Conservation (phyloP, 2,797 vertebrate genomes). For the Hyperoplus immaculatus region DNA sequence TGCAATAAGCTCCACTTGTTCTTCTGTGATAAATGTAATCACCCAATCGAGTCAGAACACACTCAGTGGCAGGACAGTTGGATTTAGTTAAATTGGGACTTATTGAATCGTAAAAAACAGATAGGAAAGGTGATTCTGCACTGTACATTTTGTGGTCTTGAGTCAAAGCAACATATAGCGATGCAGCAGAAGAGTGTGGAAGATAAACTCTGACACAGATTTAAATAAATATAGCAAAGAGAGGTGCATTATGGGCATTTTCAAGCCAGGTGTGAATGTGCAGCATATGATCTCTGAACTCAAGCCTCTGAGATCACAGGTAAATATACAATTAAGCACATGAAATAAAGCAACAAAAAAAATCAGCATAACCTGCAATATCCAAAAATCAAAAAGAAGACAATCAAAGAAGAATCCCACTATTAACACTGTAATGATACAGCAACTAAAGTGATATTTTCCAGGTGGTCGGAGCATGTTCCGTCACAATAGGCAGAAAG, state of each 20-base stretch:
- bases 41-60: conserved; percentile 12
- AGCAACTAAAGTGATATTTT: neutral
- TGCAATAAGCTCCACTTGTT: conserved; percentile 12
- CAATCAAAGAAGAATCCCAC: neutral
- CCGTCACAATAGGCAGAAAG: neutral
- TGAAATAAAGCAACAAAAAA: conserved; percentile 9
- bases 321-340: conserved; percentile 16
- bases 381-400: conserved; percentile 3
- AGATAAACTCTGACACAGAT: conserved; percentile 32
- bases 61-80: conserved; percentile 1
- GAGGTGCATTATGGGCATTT: conserved; percentile 59
- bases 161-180: conserved; percentile 27
- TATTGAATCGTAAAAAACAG: conserved; percentile 10
- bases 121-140: conserved; percentile 20
- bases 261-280: conserved; percentile 53
- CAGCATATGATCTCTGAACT: conserved; percentile 31
- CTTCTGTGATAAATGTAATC: conserved; percentile 35
- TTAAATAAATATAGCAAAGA: conserved; percentile 57
- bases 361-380: conserved; percentile 8
- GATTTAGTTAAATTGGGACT: conserved; percentile 7
- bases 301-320: conserved; percentile 19
- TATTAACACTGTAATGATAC: neutral
- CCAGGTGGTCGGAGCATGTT: conserved; percentile 2
- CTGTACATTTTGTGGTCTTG: neutral
- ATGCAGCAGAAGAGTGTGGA: conserved; percentile 30